Evolutionary conservation across 92 coral and sea anemone genomes (phyloP).

Genomic region (Palythoa grandiflora): DNA sequence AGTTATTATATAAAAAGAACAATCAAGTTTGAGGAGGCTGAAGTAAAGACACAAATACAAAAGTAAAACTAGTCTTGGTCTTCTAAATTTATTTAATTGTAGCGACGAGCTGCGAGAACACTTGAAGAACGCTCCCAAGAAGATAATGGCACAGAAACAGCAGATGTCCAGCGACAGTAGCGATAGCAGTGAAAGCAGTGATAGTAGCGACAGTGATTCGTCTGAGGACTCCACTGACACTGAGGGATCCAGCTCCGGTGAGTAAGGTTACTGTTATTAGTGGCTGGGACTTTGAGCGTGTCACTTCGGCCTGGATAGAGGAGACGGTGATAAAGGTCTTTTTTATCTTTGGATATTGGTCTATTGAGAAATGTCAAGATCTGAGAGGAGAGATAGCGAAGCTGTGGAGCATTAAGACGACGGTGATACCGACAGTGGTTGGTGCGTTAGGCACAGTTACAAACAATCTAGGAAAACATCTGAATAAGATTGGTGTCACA

Average conservation of each 20-base stretch:
- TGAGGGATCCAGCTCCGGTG: slow-evolving; percentile 61
- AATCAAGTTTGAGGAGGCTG: too few species aligned
- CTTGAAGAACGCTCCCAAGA: slow-evolving; percentile 96
- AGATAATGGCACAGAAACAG: slow-evolving; percentile 87
- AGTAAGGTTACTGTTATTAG: neutral
- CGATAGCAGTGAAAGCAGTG: slow-evolving; percentile 43
- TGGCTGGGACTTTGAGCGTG: neutral
- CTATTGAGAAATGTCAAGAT: too few species aligned
- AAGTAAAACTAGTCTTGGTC: too few species aligned
- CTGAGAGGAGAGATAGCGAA: too few species aligned
- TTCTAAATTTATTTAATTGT: neutral
- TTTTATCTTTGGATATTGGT: neutral
- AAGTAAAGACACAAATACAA: too few species aligned
- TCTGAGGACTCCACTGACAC: slow-evolving; percentile 75
- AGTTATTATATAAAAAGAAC: too few species aligned
- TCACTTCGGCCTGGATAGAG: neutral
- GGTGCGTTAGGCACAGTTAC: too few species aligned
- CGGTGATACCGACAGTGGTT: too few species aligned
- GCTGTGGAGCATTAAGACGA: too few species aligned
- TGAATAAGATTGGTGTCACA: too few species aligned
- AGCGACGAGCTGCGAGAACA: slow-evolving; percentile 98
- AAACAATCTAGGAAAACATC: too few species aligned
- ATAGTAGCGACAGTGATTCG: slow-evolving; percentile 56
- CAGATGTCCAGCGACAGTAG: slow-evolving; percentile 74
- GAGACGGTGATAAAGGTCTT: neutral